Base-by-base conservation (phyloP, 2,888 invertebrate genomes). In the Notocelia uddmanniana region DNA sequence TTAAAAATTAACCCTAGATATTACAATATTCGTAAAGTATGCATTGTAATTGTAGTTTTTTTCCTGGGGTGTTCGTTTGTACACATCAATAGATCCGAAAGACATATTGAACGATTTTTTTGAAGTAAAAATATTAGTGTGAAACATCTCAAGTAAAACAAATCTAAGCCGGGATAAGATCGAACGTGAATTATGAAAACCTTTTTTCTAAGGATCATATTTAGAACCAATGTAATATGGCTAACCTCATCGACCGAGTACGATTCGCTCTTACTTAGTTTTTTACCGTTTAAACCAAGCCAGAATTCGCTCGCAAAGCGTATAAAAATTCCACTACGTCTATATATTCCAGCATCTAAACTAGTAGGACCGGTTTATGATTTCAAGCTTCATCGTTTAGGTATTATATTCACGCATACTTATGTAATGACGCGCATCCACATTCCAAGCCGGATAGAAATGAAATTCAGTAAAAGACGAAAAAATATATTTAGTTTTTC, bases 251-350 rank as follows among this genome's bases (percentile, higher is more conserved):
- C 10, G 15, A 10, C n/a, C 9, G 3, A 59, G 2, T 41, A n/a
- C 18, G 15, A 23, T 21, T 59, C n/a, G 59, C 37, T 15, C 41
- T 59, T 59, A 15, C 21, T 41, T 19, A 9, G n/a, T 31, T 50
- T 50, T 34, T 19, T 50, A 37, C 19, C 0, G 63, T 69, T 52
- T 60, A 55, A 67, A 58, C 50, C 21, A 55, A 58, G 59, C 55
- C 58, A 37, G 77, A 78, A 79, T 77, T 78, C 76, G 73, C 72
- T 76, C 74, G 78, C 41, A 23, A 68, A 71, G 68, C 79, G 76
- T 78, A 80, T 81, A 85, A 89, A 91, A 86, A 89, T 89, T 91
- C 91, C 90, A 90, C 86, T 82, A 83, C 83, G 79, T 82, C 81
- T 75, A 71, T 68, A 62, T 71, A 54, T 69, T 63, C 66, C 66